Evolutionary conservation across 2,888 invertebrate species (phyloP).

Genomic region (Drosophila anomalipes): DNA sequence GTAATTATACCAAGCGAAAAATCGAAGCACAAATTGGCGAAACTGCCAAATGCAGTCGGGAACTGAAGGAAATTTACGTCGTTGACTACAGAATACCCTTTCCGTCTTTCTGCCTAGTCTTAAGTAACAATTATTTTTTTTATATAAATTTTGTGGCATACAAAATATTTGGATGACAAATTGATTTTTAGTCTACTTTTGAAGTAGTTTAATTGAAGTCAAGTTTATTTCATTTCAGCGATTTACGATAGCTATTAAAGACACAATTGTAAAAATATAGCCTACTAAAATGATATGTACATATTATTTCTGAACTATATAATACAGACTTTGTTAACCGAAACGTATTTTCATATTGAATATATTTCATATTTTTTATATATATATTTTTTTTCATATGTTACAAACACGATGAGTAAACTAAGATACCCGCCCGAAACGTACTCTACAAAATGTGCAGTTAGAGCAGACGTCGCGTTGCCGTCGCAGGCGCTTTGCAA

Average conservation of each 20-base stretch:
- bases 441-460: slow-evolving; percentile 35
- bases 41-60: slow-evolving; percentile 56
- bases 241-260: not conserved
- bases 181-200: too few relatives aligned
- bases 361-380: not conserved
- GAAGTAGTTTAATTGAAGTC: not conserved
- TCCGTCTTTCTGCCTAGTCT: too few relatives aligned
- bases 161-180: not conserved
- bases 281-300: not conserved
- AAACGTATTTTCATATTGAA: not conserved
- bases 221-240: not conserved
- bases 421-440: not conserved
- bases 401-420: not conserved
- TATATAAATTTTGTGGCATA: not conserved
- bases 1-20: slow-evolving; percentile 71
- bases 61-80: not conserved
- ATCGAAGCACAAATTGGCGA: slow-evolving; percentile 72
- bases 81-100: slow-evolving; percentile 5
- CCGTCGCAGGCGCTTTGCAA: slow-evolving; percentile 54
- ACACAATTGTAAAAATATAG: not conserved
- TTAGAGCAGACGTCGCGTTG: slow-evolving; percentile 38
- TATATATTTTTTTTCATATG: not conserved
- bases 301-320: not conserved
- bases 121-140: too few relatives aligned
- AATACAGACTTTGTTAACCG: not conserved